Conservation (phyloP, 2,888 invertebrate species). For the Drosophila yooni region DNA sequence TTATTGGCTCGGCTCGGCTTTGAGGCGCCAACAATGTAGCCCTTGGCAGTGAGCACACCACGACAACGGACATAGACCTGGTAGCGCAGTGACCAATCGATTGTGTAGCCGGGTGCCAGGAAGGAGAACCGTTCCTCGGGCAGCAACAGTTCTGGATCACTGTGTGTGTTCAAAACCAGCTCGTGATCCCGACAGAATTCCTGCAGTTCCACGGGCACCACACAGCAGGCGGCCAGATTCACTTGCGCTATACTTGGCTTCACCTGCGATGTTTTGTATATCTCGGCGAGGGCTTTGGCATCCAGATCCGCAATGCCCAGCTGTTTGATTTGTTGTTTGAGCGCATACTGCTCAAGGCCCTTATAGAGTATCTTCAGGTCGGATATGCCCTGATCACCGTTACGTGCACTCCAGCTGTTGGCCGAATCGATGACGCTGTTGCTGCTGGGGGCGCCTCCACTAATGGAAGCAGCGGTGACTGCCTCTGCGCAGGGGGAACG, state of each 20-base stretch:
- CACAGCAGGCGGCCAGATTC: constrained; percentile 96
- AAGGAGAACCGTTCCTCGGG: constrained; percentile 86
- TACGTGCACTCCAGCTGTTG: constrained; percentile 85
- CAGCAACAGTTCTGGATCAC: constrained; percentile 90
- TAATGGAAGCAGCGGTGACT: constrained; percentile 1
- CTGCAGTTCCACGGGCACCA: constrained; percentile 95
- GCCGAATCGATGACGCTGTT: constrained; percentile 55
- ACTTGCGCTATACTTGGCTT: constrained; percentile 96
- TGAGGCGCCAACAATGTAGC: constrained; percentile 89
- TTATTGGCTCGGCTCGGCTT: constrained; percentile 45
- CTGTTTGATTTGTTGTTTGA: constrained; percentile 88
- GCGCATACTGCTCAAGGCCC: constrained; percentile 90
- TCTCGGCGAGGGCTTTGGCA: constrained; percentile 90
- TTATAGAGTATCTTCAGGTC: constrained; percentile 92
- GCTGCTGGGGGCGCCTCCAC: constrained; percentile 54
- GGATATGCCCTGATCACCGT: constrained; percentile 85
- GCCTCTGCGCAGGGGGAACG: constrained; percentile 9
- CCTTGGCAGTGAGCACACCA: constrained; percentile 95
- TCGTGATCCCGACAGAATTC: constrained; percentile 95
- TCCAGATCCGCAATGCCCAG: constrained; percentile 96
- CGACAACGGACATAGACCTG: constrained; percentile 95
- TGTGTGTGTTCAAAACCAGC: constrained; percentile 97
- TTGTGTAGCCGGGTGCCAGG: constrained; percentile 85
- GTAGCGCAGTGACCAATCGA: constrained; percentile 93
- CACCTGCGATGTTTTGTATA: constrained; percentile 91